These are phyloP conservation scores for Petaurus breviceps DNA, from an alignment of 2,113 vertebrate species.

Conservation along the genomic window DNA sequence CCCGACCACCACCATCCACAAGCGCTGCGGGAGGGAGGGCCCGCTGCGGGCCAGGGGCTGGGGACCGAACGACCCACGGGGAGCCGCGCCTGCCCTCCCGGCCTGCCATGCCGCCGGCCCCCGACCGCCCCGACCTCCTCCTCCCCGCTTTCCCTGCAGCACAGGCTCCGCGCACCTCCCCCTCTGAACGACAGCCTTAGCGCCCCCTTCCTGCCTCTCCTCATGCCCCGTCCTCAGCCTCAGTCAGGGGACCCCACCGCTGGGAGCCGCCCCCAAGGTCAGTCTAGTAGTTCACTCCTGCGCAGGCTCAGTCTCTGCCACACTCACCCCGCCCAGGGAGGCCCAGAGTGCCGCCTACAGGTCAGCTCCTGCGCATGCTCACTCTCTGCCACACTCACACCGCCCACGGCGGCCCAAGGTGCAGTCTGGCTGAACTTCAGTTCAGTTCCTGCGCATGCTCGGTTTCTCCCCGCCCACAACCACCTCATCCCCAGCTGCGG, in stretches of 20 bases:
- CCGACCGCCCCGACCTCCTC: too few relatives aligned
- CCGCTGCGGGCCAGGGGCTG: neutral
- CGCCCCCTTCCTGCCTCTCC: too few relatives aligned
- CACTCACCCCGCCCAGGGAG: neutral
- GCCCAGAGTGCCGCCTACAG: neutral
- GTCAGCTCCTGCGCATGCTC: neutral
- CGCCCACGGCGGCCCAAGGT: too few relatives aligned
- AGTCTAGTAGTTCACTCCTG: neutral
- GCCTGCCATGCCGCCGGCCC: too few relatives aligned
- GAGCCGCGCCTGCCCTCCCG: neutral
- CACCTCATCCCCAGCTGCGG: neutral
- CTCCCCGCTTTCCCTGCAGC: too few relatives aligned
- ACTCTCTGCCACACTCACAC: neutral
- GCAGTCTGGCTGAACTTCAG: too few relatives aligned
- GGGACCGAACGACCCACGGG: neutral
- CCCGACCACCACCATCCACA: too few relatives aligned
- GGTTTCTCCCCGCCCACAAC: neutral
- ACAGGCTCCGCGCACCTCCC: too few relatives aligned
- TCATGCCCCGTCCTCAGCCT: neutral
- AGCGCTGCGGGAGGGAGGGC: accelerated
- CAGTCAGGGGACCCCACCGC: accelerated
- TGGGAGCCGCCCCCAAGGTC: neutral
- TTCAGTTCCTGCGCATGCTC: neutral
- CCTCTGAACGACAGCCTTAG: too few relatives aligned
- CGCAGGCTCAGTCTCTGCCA: neutral